Percentiles rank a stretch among this genome's conserved stretches.
These are phyloP conservation scores for Luidia sarsii DNA, from an alignment of 53 echinoderm and acorn worm species.

Conservation along the genomic window DNA sequence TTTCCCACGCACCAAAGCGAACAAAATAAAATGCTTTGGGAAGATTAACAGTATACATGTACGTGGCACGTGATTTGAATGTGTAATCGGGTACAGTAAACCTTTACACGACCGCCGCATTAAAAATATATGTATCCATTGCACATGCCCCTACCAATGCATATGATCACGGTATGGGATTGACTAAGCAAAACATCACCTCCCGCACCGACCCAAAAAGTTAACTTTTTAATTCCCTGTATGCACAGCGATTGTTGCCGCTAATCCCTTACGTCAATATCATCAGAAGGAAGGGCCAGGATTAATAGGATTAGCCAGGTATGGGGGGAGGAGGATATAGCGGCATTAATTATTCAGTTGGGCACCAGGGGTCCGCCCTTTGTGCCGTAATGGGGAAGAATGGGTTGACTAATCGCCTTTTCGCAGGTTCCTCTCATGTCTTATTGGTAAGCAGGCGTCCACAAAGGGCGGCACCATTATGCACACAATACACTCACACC, in stretches of 20 bases:
- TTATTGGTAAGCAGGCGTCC: background rate
- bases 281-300: background rate
- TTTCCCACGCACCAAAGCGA: no score
- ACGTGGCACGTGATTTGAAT: no score
- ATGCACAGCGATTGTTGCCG: conserved; percentile 13
- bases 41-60: no score
- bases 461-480: background rate
- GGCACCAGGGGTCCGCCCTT: background rate
- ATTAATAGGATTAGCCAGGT: conserved; percentile 17
- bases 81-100: no score
- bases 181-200: no score
- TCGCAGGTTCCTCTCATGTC: background rate
- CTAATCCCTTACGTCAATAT: conserved; percentile 17
- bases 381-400: background rate
- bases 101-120: no score
- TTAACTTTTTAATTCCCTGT: conserved; percentile 21
- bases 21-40: no score
- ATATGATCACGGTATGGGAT: no score
- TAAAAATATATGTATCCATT: no score
- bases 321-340: background rate
- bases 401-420: conserved; percentile 7
- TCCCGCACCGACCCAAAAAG: no score
- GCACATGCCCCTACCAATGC: no score
- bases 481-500: no score
- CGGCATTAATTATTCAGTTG: conserved; percentile 39